Evolutionary conservation across 2,888 invertebrate species (phyloP), one percentile per base, ranked within the genome.

Genomic region (Operophtera brumata): DNA sequence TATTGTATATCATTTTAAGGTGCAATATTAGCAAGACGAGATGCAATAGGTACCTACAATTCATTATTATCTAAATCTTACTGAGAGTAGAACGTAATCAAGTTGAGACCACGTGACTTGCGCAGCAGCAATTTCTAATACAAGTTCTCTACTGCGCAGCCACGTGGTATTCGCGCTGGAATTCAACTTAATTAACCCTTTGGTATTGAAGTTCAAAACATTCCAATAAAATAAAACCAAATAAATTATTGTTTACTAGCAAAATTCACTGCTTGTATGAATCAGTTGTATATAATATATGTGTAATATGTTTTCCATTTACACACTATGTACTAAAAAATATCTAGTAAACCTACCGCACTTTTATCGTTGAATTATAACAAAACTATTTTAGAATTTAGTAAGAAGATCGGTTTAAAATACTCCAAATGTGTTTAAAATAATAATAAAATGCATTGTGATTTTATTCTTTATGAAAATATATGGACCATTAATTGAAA

Each of bases 401-500:
- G 43, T 2, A 26, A 3, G 12, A 35, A 36, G 2, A 9, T 28
- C 35, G 25, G 30, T 47, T 40, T 25, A 12, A 78, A 80, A 74
- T 86, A 84, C 80, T 84, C 82, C 37, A 54, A 48, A 43, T 77
- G 70, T 79, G 71, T 78, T 75, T 79, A 77, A 73, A 69, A 75
- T 71, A 66, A 66, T 80, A 80, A 77, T 69, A 73, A 77, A 85
- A 81, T 82, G 74, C 80, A 86, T 83, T 87, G 88, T 87, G 88
- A 87, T 87, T 86, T 56, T 85, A 84, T 78, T 81, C 82, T 84
- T 77, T 84, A 82, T 85, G 79, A 82, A 85, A 84, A 75, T 85
- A 84, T 82, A 87, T 84, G 87, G 88, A 87, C 87, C 87, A 88
- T 86, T 85, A 82, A 80, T 80, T 71, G 81, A 53, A 71, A 13